These are phyloP conservation scores for Mesitornis unicolor DNA, from an alignment of 2,113 vertebrate genomes.

Conservation along the genomic window DNA sequence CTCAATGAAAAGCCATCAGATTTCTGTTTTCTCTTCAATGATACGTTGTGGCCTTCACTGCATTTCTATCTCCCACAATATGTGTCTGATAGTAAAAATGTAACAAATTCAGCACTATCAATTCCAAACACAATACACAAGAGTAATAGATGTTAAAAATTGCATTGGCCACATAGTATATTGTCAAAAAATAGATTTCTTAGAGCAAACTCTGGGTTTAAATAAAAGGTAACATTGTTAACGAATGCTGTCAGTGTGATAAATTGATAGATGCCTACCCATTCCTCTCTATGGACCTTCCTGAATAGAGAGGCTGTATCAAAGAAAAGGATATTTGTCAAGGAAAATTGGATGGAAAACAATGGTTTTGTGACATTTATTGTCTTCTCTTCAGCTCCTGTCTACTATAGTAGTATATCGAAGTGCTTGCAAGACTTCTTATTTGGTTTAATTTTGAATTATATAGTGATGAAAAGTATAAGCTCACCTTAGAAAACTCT, in stretches of 20 bases:
- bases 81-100: background rate
- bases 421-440: background rate
- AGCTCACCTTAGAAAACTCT: background rate
- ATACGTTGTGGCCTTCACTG: background rate
- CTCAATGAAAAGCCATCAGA: background rate
- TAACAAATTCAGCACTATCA: slow-evolving; percentile 10
- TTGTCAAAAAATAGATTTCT: slow-evolving; percentile 45
- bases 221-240: slow-evolving; percentile 53
- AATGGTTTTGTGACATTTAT: background rate
- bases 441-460: background rate
- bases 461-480: background rate
- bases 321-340: background rate
- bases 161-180: background rate
- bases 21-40: background rate
- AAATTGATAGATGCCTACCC: background rate
- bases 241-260: background rate
- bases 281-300: background rate
- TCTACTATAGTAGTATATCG: background rate
- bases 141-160: slow-evolving; percentile 49
- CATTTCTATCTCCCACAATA: background rate
- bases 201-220: slow-evolving; percentile 4
- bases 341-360: background rate
- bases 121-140: slow-evolving; percentile 44
- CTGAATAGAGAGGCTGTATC: background rate
- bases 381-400: background rate